phyloP scores from a whole-genome alignment of 2,888 invertebrate genomes.

The Polymixis flavicincta region DNA sequence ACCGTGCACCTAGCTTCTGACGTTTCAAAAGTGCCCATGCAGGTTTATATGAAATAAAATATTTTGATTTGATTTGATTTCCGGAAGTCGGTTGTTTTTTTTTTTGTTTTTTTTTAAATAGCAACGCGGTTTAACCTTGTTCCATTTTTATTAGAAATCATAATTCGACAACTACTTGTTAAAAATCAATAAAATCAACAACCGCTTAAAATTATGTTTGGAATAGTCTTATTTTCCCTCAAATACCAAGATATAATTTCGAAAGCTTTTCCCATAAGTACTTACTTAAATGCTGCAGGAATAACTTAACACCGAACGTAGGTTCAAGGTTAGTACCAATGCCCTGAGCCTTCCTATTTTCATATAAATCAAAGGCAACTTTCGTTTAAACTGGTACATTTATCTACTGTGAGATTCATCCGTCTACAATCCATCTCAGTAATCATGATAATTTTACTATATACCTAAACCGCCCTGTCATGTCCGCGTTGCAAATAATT shows the following conservation, averaged over 20 bases:
- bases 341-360: neutral
- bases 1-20: too few relatives aligned
- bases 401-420: neutral
- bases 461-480: neutral
- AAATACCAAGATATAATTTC: too few relatives aligned
- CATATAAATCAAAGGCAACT: neutral
- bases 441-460: neutral
- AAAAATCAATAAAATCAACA: neutral
- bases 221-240: neutral
- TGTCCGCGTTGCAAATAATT: neutral
- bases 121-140: neutral
- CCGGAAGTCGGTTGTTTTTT: too few relatives aligned
- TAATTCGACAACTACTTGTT: too few relatives aligned
- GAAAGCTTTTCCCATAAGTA: too few relatives aligned
- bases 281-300: neutral
- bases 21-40: too few relatives aligned
- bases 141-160: too few relatives aligned
- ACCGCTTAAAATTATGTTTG: neutral
- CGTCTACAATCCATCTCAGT: neutral
- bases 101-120: neutral
- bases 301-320: neutral
- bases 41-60: too few relatives aligned
- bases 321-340: neutral
- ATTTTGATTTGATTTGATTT: too few relatives aligned
- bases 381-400: neutral